A percentile compares a stretch with the other conserved stretches of the same genome.
Evolutionary conservation across 2,797 vertebrate genomes (phyloP).

Genomic region (Rhinoraja longicauda): DNA sequence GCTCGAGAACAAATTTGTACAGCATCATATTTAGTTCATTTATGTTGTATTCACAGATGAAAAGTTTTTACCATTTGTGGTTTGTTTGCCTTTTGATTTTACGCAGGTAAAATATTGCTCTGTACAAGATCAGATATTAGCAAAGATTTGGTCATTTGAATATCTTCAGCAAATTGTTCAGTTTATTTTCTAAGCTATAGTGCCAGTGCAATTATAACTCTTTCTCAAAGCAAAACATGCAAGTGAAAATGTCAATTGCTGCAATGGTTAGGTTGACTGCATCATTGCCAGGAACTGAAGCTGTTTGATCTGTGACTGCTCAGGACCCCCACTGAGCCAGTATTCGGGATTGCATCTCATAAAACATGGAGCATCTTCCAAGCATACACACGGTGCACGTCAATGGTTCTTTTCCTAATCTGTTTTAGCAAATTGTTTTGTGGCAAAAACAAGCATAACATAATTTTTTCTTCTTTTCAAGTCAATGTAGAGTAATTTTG

Average conservation of each 20-base stretch:
- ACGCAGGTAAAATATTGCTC: background rate
- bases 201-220: background rate
- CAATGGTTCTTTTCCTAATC: background rate
- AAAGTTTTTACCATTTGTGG: background rate
- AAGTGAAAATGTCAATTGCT: background rate
- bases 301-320: background rate
- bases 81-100: background rate
- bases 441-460: background rate
- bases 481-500: background rate
- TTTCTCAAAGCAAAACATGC: background rate
- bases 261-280: background rate
- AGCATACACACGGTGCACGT: too few relatives aligned
- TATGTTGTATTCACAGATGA: background rate
- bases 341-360: background rate
- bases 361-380: background rate
- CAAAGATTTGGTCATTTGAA: too few relatives aligned
- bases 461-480: background rate
- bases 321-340: background rate
- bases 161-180: background rate
- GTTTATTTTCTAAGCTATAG: background rate
- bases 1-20: background rate
- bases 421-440: background rate
- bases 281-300: conserved; percentile 2
- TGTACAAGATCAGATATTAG: too few relatives aligned
- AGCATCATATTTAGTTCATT: background rate